These are phyloP conservation scores for Rhipidura dahli DNA, from an alignment of 2,113 vertebrate genomes.

Conservation along the genomic window DNA sequence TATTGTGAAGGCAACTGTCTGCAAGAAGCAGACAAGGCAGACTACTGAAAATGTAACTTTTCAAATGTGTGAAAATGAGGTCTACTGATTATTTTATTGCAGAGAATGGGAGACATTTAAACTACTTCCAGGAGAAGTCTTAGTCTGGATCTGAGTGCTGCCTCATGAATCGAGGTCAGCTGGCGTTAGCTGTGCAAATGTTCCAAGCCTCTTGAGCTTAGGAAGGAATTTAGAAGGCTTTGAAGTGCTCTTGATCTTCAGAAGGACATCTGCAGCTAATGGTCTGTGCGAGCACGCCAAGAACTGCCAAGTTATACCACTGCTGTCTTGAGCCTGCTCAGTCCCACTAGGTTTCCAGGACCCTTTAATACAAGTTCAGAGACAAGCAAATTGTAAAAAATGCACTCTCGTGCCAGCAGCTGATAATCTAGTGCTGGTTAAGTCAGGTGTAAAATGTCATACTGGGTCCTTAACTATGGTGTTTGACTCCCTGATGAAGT, in stretches of 20 bases:
- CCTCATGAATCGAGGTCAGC: constrained; percentile 33
- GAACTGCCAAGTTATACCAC: background rate
- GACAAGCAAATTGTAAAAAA: constrained; percentile 19
- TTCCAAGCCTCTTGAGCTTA: constrained; percentile 39
- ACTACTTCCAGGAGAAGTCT: background rate
- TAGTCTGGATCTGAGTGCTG: background rate
- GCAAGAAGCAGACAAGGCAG: background rate
- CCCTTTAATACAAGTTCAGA: constrained; percentile 24
- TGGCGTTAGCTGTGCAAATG: constrained; percentile 3
- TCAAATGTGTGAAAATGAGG: background rate
- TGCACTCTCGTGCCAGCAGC: background rate
- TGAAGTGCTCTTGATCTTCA: constrained; percentile 54
- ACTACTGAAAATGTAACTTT: background rate
- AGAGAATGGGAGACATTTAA: background rate
- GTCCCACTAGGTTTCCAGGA: background rate
- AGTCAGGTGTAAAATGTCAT: constrained; percentile 54
- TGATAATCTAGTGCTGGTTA: background rate
- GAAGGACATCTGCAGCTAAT: constrained; percentile 55
- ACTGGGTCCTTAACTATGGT: background rate
- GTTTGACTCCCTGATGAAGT: background rate
- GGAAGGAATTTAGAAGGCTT: constrained; percentile 41
- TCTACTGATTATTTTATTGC: background rate
- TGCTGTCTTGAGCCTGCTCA: background rate
- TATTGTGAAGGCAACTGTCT: background rate
- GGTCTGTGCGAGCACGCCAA: background rate